These are phyloP conservation scores for Neocloeon triangulifer DNA, from an alignment of 1,140 invertebrate genomes.

Conservation along the genomic window DNA sequence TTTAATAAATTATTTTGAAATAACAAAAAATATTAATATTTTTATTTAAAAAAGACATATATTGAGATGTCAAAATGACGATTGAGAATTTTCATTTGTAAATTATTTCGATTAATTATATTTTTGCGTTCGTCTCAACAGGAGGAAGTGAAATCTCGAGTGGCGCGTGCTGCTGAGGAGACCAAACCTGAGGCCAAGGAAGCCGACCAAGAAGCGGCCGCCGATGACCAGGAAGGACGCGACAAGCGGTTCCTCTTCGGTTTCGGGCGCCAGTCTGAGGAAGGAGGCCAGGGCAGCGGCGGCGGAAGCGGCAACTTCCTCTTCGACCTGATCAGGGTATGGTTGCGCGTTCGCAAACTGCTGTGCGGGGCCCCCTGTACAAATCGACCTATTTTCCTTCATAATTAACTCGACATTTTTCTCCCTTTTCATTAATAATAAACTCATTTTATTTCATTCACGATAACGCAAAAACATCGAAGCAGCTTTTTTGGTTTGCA, in stretches of 20 bases:
- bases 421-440: no score
- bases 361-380: slow-evolving; percentile 15
- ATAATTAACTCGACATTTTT: background rate
- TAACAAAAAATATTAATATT: background rate
- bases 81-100: no score
- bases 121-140: background rate
- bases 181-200: slow-evolving; percentile 13
- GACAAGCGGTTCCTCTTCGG: slow-evolving; percentile 57
- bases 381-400: no score
- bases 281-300: slow-evolving; percentile 23
- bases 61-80: no score
- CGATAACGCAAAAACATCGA: no score
- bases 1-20: no score
- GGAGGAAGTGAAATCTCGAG: slow-evolving; percentile 10
- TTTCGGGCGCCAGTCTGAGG: slow-evolving; percentile 21
- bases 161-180: slow-evolving; percentile 34
- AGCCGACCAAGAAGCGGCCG: slow-evolving; percentile 19
- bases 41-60: slow-evolving; percentile 3
- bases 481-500: no score
- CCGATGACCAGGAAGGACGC: slow-evolving; percentile 42
- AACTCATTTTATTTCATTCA: no score
- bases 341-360: no score
- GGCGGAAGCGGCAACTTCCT: slow-evolving; percentile 66
- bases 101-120: no score
- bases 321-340: slow-evolving; percentile 66